These are phyloP conservation scores for Tachyglossus aculeatus DNA, from an alignment of 2,797 vertebrate species.

Conservation along the genomic window DNA sequence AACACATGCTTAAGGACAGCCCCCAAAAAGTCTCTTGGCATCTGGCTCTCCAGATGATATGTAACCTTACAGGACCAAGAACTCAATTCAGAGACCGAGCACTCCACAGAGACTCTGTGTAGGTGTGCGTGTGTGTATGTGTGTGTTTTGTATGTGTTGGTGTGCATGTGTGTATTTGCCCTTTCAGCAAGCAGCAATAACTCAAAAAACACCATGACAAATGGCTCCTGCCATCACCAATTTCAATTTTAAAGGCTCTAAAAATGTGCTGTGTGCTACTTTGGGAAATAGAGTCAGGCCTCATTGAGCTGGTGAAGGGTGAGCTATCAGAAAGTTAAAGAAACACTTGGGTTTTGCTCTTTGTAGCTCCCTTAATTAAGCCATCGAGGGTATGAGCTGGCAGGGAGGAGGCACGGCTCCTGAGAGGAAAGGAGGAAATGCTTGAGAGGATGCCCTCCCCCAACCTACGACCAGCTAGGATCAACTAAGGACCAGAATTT, in stretches of 20 bases:
- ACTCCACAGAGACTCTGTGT: too few species aligned
- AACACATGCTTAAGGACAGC: too few species aligned
- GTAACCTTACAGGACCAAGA: too few species aligned
- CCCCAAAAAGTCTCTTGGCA: too few species aligned
- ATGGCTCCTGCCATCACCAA: constrained; percentile 41
- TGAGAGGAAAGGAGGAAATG: constrained; percentile 57
- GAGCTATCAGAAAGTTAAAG: constrained; percentile 45
- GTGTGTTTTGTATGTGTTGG: background rate
- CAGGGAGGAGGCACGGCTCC: constrained; percentile 50
- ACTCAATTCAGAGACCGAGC: too few species aligned
- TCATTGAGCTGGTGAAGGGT: constrained; percentile 46
- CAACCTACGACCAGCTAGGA: too few species aligned
- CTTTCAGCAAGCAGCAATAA: constrained; percentile 39
- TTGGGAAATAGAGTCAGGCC: constrained; percentile 48
- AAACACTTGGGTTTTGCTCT: constrained; percentile 55
- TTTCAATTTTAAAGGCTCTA: constrained; percentile 39
- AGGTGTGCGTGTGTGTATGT: too few species aligned
- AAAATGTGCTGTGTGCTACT: constrained; percentile 55
- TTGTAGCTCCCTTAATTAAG: constrained; percentile 63
- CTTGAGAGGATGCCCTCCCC: background rate
- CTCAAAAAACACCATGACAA: constrained; percentile 44
- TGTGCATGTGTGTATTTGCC: constrained; percentile 20
- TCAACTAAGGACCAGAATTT: background rate
- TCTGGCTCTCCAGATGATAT: too few species aligned
- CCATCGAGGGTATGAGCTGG: constrained; percentile 44